Percentiles rank a stretch among this genome's conserved stretches.
Evolutionary conservation across 2,888 invertebrate genomes (phyloP).

Genomic region (Rhimphoctona megacephalus): DNA sequence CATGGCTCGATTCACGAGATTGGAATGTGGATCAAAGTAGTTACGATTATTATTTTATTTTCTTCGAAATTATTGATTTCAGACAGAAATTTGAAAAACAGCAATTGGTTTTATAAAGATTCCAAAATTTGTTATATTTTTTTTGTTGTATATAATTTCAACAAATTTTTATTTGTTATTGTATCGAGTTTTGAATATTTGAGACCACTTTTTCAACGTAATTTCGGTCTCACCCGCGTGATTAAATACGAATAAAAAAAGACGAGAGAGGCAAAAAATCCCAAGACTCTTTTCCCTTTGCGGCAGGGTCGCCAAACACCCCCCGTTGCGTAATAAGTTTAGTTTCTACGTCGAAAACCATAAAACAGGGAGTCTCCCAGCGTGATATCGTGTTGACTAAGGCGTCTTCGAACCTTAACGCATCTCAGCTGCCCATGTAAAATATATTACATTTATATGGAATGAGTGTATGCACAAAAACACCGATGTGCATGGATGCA

Average conservation of each 20-base stretch:
- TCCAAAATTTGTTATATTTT: too few species aligned
- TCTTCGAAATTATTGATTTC: not conserved
- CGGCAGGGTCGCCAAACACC: slow-evolving; percentile 72
- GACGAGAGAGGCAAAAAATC: not conserved
- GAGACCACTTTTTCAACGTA: not conserved
- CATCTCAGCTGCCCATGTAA: slow-evolving; percentile 44
- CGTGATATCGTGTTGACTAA: slow-evolving; percentile 71
- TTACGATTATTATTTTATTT: too few species aligned
- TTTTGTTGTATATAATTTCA: not conserved
- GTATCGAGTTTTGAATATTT: too few species aligned
- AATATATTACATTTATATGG: slow-evolving; percentile 12
- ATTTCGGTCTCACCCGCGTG: slow-evolving; percentile 77
- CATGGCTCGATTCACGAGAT: too few species aligned
- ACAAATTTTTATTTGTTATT: not conserved
- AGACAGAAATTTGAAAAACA: not conserved
- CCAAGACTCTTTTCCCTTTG: slow-evolving; percentile 53
- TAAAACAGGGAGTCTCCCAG: slow-evolving; percentile 79
- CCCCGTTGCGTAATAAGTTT: slow-evolving; percentile 83
- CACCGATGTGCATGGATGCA: not conserved
- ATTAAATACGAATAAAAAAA: slow-evolving; percentile 74
- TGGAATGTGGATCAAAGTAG: too few species aligned
- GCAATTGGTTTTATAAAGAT: too few species aligned
- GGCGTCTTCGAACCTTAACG: slow-evolving; percentile 58
- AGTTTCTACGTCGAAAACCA: slow-evolving; percentile 83
- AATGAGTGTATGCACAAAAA: not conserved